A percentile compares a stretch with the other conserved stretches of the same genome.
Conservation (phyloP, 1,140 invertebrate species). For the Apocrypta bakeri region DNA sequence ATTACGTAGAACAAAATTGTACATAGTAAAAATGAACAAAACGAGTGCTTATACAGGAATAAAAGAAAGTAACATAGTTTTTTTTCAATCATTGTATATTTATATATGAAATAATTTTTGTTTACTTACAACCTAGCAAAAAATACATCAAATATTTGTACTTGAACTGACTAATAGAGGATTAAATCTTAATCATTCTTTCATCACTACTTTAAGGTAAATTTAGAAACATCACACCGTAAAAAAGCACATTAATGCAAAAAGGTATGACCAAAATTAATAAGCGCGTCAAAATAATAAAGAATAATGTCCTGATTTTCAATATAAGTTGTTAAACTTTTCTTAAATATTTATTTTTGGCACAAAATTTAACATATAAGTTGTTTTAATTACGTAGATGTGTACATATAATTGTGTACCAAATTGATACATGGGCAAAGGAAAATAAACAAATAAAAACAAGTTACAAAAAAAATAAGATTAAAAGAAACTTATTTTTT, state of each 20-base stretch:
- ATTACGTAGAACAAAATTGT: slow-evolving; percentile 40
- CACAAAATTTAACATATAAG: slow-evolving; percentile 46
- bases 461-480: slow-evolving; percentile 41
- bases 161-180: slow-evolving; percentile 75
- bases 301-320: slow-evolving; percentile 35
- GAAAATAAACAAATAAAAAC: slow-evolving; percentile 47
- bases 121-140: slow-evolving; percentile 67
- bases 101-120: slow-evolving; percentile 59
- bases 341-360: slow-evolving; percentile 49
- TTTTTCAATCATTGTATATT: slow-evolving; percentile 49
- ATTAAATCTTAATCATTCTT: slow-evolving; percentile 64
- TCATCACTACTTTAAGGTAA: slow-evolving; percentile 46
- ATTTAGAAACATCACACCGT: slow-evolving; percentile 52
- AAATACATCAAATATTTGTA: slow-evolving; percentile 75
- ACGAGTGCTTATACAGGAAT: slow-evolving; percentile 64
- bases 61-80: slow-evolving; percentile 62
- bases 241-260: slow-evolving; percentile 47
- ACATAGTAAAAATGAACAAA: slow-evolving; percentile 62
- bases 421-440: slow-evolving; percentile 34
- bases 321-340: slow-evolving; percentile 30
- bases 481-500: slow-evolving; percentile 47
- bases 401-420: slow-evolving; percentile 37
- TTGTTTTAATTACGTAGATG: slow-evolving; percentile 32
- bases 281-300: slow-evolving; percentile 47
- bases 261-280: slow-evolving; percentile 45